A percentile compares a stretch with the other conserved stretches of the same genome.
Conservation (phyloP, 1,140 invertebrate genomes). For the Aradophagus sp. region DNA sequence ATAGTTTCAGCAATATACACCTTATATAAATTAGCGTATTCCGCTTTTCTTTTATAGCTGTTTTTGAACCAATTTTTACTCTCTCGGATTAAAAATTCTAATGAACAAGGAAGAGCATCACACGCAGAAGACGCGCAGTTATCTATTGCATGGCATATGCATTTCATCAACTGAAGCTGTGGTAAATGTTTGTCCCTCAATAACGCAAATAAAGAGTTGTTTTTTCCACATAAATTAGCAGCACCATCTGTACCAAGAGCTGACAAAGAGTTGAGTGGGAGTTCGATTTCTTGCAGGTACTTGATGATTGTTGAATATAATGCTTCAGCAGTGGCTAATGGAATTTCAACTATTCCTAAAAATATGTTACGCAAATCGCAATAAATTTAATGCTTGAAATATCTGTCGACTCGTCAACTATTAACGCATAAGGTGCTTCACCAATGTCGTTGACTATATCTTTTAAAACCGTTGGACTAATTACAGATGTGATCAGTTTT, state of each 20-base stretch:
- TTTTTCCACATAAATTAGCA: too few relatives aligned
- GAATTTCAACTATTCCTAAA: conserved; percentile 33
- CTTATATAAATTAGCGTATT: conserved; percentile 40
- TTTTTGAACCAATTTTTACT: conserved; percentile 48
- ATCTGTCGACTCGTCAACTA: conserved; percentile 65
- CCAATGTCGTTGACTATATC: conserved; percentile 58
- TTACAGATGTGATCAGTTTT: conserved; percentile 64
- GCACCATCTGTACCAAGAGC: conserved; percentile 40
- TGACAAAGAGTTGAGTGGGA: conserved; percentile 54
- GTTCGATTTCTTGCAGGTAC: conserved; percentile 19
- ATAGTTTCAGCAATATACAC: background rate
- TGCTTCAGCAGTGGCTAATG: conserved; percentile 16
- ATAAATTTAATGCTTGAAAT: conserved; percentile 59
- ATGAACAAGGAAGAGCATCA: conserved; percentile 35
- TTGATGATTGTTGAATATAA: conserved; percentile 15
- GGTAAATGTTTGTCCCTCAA: too few relatives aligned
- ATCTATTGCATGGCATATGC: conserved; percentile 45
- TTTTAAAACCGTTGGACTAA: conserved; percentile 59
- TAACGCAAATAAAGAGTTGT: too few relatives aligned
- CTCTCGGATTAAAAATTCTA: conserved; percentile 42
- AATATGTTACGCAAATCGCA: conserved; percentile 61
- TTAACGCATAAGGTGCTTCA: conserved; percentile 59
- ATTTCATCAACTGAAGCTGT: conserved; percentile 45
- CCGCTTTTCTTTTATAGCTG: conserved; percentile 25
- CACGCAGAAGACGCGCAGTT: conserved; percentile 43